Evolutionary conservation across 2,888 invertebrate genomes (phyloP).

Genomic region (Sminthurides aquaticus): DNA sequence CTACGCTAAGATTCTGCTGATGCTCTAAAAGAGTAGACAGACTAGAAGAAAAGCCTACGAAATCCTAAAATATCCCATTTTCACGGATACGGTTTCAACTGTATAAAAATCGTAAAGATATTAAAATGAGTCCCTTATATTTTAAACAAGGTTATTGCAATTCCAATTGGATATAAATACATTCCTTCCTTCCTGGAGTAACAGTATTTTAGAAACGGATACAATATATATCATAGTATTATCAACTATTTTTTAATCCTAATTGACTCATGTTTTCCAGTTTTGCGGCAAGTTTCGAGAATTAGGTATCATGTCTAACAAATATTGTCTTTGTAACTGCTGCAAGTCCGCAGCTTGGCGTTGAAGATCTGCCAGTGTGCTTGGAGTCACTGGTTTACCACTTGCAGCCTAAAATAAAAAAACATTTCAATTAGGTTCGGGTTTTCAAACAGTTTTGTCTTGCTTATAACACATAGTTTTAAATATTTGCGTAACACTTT

Average conservation of each 20-base stretch:
- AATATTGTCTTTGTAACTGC: slow-evolving; percentile 76
- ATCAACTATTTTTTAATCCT: too few relatives aligned
- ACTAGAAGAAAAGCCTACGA: not conserved
- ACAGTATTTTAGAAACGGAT: too few relatives aligned
- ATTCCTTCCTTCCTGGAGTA: not conserved
- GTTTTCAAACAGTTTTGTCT: too few relatives aligned
- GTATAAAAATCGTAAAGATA: not conserved
- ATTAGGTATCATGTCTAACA: slow-evolving; percentile 86
- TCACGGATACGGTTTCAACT: not conserved
- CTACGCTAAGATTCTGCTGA: not conserved
- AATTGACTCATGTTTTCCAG: slow-evolving; percentile 41
- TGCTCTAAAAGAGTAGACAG: not conserved
- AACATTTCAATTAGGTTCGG: not conserved
- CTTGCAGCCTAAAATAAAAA: slow-evolving; percentile 37
- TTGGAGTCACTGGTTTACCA: slow-evolving; percentile 46
- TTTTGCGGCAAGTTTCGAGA: slow-evolving; percentile 43
- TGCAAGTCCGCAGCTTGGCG: slow-evolving; percentile 68
- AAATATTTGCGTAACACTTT: too few relatives aligned
- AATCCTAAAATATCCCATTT: not conserved
- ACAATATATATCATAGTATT: too few relatives aligned
- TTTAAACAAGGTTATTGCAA: not conserved
- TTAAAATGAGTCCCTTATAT: not conserved
- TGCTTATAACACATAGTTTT: not conserved
- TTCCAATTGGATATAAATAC: not conserved
- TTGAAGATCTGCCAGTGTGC: slow-evolving; percentile 66